Evolutionary conservation across 2,888 invertebrate genomes (phyloP).

Genomic region (Hydriomena furcata): DNA sequence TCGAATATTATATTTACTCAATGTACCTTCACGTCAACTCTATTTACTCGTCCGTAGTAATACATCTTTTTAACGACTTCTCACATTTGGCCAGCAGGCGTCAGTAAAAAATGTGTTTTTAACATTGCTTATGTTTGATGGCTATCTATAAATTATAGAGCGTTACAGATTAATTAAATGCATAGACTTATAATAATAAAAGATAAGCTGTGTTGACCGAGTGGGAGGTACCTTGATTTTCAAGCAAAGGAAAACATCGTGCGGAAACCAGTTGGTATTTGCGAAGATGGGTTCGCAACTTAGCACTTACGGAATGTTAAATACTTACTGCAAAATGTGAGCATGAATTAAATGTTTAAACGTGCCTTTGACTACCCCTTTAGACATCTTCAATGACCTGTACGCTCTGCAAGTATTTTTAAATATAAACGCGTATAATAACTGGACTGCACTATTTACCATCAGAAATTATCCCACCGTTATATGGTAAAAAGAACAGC

Average conservation of each 20-base stretch:
- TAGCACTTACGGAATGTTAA: no score
- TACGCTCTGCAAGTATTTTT: no score
- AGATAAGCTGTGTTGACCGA: no score
- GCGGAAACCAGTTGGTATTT: no score
- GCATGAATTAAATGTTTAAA: no score
- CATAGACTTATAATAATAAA: background rate
- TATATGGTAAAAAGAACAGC: conserved; percentile 63
- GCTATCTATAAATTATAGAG: conserved; percentile 11
- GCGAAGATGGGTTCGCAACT: no score
- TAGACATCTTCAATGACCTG: no score
- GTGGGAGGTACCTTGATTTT: no score
- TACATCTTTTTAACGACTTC: conserved; percentile 57
- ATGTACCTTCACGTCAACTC: conserved; percentile 23
- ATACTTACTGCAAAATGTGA: no score
- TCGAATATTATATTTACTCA: conserved; percentile 25
- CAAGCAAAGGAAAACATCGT: no score
- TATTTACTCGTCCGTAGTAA: conserved; percentile 41
- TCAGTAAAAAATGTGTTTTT: conserved; percentile 21
- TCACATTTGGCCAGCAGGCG: conserved; percentile 46
- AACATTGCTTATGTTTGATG: conserved; percentile 20
- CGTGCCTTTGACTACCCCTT: no score
- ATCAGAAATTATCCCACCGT: conserved; percentile 46
- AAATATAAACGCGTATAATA: background rate
- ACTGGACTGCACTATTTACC: conserved; percentile 32
- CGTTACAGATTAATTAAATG: conserved; percentile 6